Evolutionary conservation across 92 coral and sea anemone genomes (phyloP).

Genomic region (Porites evermanni): DNA sequence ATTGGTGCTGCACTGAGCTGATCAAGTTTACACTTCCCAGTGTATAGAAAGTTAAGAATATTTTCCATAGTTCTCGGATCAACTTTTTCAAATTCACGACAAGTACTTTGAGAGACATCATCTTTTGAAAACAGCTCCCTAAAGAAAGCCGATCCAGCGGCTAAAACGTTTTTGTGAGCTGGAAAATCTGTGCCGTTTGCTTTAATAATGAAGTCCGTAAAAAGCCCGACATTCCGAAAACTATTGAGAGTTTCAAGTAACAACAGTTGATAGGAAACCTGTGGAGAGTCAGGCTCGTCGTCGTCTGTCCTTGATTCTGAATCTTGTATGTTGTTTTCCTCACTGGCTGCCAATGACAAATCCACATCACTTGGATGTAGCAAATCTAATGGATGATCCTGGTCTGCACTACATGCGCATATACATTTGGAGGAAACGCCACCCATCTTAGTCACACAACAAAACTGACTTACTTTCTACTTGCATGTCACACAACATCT

Average conservation of each 20-base stretch:
- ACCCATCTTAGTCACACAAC: constrained; percentile 23
- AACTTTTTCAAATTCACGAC: constrained; percentile 47
- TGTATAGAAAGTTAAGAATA: constrained; percentile 42
- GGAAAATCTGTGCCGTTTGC: constrained; percentile 40
- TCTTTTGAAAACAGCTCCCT: constrained; percentile 38
- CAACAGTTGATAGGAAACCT: constrained; percentile 16
- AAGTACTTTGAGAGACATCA: constrained; percentile 4
- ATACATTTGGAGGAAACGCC: constrained; percentile 14
- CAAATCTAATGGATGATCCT: constrained; percentile 8
- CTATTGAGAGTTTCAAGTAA: constrained; percentile 39
- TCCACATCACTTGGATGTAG: constrained; percentile 21
- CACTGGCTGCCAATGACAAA: neutral
- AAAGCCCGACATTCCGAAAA: constrained; percentile 11
- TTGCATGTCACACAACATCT: constrained; percentile 18
- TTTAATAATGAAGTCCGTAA: constrained; percentile 54
- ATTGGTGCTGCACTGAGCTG: constrained; percentile 28
- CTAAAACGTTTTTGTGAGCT: constrained; percentile 59
- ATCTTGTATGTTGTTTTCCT: neutral
- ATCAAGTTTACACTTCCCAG: constrained; percentile 54
- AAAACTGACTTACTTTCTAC: constrained; percentile 10
- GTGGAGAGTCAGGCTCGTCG: neutral
- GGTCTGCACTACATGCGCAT: constrained; percentile 10
- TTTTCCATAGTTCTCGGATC: constrained; percentile 45
- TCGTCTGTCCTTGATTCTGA: neutral
- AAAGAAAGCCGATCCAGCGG: constrained; percentile 37